Conservation (phyloP, 2,888 invertebrate species). For the Perizoma affinitatum region DNA sequence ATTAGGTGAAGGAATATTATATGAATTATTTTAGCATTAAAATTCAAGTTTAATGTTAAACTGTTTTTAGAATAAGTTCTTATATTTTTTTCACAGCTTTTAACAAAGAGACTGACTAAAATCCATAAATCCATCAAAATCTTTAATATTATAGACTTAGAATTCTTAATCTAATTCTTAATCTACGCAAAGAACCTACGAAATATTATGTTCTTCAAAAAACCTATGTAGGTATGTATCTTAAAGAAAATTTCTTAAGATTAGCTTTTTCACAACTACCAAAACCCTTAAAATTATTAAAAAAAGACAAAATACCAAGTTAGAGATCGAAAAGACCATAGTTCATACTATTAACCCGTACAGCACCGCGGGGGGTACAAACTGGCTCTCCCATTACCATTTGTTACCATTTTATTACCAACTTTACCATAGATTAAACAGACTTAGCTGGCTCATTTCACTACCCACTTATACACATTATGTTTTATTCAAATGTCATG, state of each 20-base stretch:
- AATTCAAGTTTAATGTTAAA: constrained; percentile 9
- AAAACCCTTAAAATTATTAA: constrained; percentile 33
- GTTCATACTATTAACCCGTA: constrained; percentile 38
- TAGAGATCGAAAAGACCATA: constrained; percentile 32
- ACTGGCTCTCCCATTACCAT: constrained; percentile 51
- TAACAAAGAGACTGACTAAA: no score
- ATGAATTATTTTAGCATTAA: constrained; percentile 21
- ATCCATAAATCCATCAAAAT: no score
- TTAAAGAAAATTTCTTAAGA: neutral
- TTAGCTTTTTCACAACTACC: constrained; percentile 30
- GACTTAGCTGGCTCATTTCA: constrained; percentile 15
- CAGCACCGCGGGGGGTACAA: constrained; percentile 37
- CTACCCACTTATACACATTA: neutral
- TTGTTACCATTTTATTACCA: constrained; percentile 60
- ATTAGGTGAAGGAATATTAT: constrained; percentile 22
- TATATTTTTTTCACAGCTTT: no score
- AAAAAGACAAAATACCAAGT: constrained; percentile 32
- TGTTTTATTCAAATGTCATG: no score
- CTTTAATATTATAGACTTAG: no score
- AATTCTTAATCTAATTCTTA: no score
- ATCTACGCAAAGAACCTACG: no score
- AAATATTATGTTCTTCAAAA: no score
- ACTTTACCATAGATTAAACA: constrained; percentile 26
- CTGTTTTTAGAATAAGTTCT: neutral
- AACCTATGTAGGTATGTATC: no score